Percentiles rank a stretch among this genome's conserved stretches.
phyloP scores from a whole-genome alignment of 2,888 invertebrate genomes.

The Dorcus parallelipipedus region DNA sequence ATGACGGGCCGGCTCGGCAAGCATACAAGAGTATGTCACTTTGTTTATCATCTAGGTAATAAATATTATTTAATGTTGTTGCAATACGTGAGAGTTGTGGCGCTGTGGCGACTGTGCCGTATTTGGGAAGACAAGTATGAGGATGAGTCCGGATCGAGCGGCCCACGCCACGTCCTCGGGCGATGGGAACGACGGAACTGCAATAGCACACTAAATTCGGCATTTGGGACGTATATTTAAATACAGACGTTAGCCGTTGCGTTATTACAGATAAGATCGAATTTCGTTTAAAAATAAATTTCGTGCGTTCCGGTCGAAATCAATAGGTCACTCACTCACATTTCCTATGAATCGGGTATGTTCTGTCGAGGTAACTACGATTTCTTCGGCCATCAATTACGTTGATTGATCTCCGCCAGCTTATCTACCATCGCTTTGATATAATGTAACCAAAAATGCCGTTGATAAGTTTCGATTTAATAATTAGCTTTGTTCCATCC shows the following conservation, averaged over 20 bases:
- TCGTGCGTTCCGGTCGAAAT: neutral
- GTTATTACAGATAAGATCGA: slow-evolving; percentile 21
- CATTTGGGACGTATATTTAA: slow-evolving; percentile 20
- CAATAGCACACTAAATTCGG: slow-evolving; percentile 29
- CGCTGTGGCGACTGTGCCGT: slow-evolving; percentile 36
- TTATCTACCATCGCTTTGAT: neutral
- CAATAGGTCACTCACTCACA: too few species aligned
- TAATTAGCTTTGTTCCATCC: neutral
- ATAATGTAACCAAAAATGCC: neutral
- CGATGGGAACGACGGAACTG: slow-evolving; percentile 30
- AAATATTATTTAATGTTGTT: slow-evolving; percentile 44
- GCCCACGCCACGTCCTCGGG: slow-evolving; percentile 29
- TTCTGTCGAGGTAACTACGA: neutral
- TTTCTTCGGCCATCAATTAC: neutral
- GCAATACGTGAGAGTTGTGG: slow-evolving; percentile 38
- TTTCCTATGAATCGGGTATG: neutral
- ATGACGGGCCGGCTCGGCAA: too few species aligned
- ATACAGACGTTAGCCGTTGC: slow-evolving; percentile 22
- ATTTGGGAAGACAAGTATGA: slow-evolving; percentile 40
- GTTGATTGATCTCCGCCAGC: neutral
- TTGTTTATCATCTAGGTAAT: slow-evolving; percentile 40
- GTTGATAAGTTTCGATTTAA: neutral
- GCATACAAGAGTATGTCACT: slow-evolving; percentile 30
- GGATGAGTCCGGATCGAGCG: slow-evolving; percentile 31
- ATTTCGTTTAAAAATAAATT: slow-evolving; percentile 13